phyloP scores from a whole-genome alignment of 64 coral and sea anemone species.

The Acropora tenuis region DNA sequence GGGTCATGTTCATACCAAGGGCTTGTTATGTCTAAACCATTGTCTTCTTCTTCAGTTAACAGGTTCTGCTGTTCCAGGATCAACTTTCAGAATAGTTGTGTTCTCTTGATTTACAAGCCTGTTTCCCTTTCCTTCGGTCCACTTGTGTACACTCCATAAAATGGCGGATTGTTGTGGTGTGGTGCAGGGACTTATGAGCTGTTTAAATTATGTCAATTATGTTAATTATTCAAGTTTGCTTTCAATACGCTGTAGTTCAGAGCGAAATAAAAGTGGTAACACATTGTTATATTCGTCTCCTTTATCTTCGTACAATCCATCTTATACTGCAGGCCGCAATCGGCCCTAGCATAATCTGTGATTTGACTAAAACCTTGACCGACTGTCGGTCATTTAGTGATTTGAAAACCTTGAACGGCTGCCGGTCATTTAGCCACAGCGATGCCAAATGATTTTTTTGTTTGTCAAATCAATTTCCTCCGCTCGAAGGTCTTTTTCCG shows the following conservation, averaged over 20 bases:
- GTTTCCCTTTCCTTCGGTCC: constrained; percentile 8
- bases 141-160: constrained; percentile 15
- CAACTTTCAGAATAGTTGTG: background rate
- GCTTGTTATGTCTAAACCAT: background rate
- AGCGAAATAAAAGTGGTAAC: constrained; percentile 25
- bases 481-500: too few relatives aligned
- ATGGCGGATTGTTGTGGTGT: constrained; percentile 12
- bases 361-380: too few relatives aligned
- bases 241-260: constrained; percentile 12
- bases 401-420: too few relatives aligned
- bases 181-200: background rate
- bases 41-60: constrained; percentile 5
- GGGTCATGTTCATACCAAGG: constrained; percentile 9
- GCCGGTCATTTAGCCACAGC: too few relatives aligned
- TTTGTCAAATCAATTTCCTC: too few relatives aligned
- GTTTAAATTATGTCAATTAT: background rate
- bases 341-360: constrained; percentile 47
- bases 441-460: too few relatives aligned
- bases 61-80: constrained; percentile 12
- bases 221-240: constrained; percentile 28
- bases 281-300: constrained; percentile 32
- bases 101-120: constrained; percentile 22
- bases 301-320: constrained; percentile 41
- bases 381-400: too few relatives aligned
- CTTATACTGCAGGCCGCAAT: constrained; percentile 42